Evolutionary conservation across 2,113 vertebrate species (phyloP).

Genomic region (Steatornis caripensis): DNA sequence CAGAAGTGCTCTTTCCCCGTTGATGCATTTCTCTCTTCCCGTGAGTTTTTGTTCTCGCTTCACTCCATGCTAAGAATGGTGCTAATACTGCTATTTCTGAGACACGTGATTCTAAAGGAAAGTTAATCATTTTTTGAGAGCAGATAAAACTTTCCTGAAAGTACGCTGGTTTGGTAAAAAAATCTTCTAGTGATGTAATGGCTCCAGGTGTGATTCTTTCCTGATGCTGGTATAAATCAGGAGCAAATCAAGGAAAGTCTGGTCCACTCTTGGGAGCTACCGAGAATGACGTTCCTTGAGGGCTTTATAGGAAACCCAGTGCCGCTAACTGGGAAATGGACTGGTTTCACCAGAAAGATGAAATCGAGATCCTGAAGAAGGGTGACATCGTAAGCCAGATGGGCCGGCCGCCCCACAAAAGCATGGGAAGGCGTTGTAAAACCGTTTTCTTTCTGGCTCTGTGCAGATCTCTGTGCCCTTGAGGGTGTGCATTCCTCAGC

Average conservation of each 20-base stretch:
- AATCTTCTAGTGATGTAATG: too few relatives aligned
- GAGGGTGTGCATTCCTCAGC: neutral
- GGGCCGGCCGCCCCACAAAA: neutral
- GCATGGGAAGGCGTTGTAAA: neutral
- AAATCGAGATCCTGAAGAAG: neutral
- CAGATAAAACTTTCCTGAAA: neutral
- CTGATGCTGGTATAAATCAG: neutral
- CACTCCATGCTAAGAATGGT: neutral
- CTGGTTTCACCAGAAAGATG: neutral
- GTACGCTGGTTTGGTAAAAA: neutral
- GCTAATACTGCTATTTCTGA: neutral
- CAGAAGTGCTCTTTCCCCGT: neutral
- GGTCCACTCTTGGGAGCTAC: neutral
- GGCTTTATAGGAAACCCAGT: fast-evolving
- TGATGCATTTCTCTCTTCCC: neutral
- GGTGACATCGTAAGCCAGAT: fast-evolving
- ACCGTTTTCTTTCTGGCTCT: neutral
- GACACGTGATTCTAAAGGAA: neutral
- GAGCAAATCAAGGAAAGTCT: neutral
- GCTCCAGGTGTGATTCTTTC: neutral
- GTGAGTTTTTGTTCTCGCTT: neutral
- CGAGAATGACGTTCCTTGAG: neutral
- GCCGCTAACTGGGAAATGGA: too few relatives aligned
- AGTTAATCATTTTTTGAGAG: neutral
- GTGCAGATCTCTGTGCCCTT: neutral